A percentile compares a stretch with the other conserved stretches of the same genome.
These are phyloP conservation scores for Lithophane leautieri DNA, from an alignment of 2,888 invertebrate species.

Conservation along the genomic window DNA sequence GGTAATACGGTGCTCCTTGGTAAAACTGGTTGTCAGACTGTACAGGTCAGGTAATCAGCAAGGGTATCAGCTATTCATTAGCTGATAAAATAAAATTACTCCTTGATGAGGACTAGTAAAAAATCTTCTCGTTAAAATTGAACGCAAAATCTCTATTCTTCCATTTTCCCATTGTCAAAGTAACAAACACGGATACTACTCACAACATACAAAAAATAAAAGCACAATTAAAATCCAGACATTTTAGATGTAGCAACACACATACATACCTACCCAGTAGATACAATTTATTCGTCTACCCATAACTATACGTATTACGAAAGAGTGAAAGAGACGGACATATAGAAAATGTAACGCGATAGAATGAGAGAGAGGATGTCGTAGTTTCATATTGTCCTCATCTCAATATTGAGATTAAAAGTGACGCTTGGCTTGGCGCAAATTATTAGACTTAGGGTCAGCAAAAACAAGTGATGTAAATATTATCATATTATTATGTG, in stretches of 20 bases:
- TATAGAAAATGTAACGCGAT: constrained; percentile 48
- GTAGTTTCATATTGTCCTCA: constrained; percentile 88
- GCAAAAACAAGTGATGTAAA: constrained; percentile 70
- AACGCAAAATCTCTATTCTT: neutral
- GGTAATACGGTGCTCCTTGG: neutral
- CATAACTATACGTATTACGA: constrained; percentile 20
- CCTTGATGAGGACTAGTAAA: too few species aligned
- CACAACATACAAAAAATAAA: constrained; percentile 18
- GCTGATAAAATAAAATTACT: neutral
- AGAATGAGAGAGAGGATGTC: constrained; percentile 69
- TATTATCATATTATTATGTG: constrained; percentile 40
- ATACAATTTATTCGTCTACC: constrained; percentile 51
- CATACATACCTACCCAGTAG: constrained; percentile 15
- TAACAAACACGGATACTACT: neutral
- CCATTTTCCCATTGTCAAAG: constrained; percentile 1
- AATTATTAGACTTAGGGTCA: constrained; percentile 84
- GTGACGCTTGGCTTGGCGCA: constrained; percentile 88
- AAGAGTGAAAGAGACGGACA: constrained; percentile 65
- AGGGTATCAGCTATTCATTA: too few species aligned
- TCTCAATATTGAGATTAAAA: constrained; percentile 90
- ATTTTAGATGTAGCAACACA: constrained; percentile 33
- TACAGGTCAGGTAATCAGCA: too few species aligned
- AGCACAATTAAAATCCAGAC: constrained; percentile 19
- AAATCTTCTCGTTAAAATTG: neutral
- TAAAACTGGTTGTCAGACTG: too few species aligned